These are phyloP conservation scores for Onychomys torridus DNA, from an alignment of 2,797 vertebrate species.

Conservation along the genomic window DNA sequence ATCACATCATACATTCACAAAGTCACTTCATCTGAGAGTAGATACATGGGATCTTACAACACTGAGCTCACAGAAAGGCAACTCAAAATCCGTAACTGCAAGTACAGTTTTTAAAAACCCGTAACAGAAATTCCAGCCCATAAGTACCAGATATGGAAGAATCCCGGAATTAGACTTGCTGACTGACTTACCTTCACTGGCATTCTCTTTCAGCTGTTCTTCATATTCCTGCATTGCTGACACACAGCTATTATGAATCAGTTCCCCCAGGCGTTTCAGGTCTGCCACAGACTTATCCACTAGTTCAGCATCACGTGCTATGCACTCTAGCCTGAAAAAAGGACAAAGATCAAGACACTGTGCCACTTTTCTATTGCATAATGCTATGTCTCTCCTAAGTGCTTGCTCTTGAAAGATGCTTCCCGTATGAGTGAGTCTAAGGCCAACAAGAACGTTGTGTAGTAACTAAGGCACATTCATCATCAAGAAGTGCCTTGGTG, in stretches of 20 bases:
- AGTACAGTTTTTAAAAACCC: neutral
- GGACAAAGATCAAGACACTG: neutral
- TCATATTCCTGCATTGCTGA: slow-evolving; percentile 98
- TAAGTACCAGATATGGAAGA: no score
- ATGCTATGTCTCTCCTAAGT: neutral
- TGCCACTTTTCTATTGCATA: neutral
- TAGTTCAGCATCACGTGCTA: slow-evolving; percentile 97
- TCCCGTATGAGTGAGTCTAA: neutral
- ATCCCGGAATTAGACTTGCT: neutral
- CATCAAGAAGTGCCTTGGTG: neutral
- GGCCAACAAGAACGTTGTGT: neutral
- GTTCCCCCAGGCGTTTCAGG: slow-evolving; percentile 95
- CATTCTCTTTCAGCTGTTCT: slow-evolving; percentile 96
- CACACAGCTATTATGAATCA: slow-evolving; percentile 96
- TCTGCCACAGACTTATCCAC: slow-evolving; percentile 99
- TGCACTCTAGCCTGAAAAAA: slow-evolving; percentile 93
- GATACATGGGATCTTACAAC: neutral
- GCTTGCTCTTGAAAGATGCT: neutral
- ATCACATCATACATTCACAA: neutral
- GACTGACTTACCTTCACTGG: slow-evolving; percentile 92
- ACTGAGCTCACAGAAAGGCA: neutral
- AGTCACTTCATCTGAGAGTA: neutral
- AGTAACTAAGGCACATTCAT: neutral
- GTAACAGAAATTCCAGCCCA: neutral
- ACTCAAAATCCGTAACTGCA: neutral